phyloP scores from a whole-genome alignment of 1,140 invertebrate genomes.

The Pseudomyrmex concolor region DNA sequence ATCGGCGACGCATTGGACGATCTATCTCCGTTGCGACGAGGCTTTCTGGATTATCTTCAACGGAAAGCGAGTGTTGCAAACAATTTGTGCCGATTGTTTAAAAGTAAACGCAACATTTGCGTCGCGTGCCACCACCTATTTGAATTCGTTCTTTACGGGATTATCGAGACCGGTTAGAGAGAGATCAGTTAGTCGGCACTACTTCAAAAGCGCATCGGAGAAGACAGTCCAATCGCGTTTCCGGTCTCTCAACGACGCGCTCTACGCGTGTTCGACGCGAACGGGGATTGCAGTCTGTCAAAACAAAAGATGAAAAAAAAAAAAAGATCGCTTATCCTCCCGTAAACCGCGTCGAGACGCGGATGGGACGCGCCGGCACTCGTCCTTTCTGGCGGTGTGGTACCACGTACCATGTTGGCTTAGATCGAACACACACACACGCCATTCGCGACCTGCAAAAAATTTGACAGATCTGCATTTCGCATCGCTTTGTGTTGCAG shows the following conservation, averaged over 20 bases:
- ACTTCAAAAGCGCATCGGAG: background rate
- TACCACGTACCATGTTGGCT: constrained; percentile 83
- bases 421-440: constrained; percentile 72
- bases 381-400: constrained; percentile 79
- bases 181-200: background rate
- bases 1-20: constrained; percentile 57
- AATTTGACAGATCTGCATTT: constrained; percentile 71
- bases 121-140: background rate
- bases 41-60: background rate
- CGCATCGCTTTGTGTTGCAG: constrained; percentile 83
- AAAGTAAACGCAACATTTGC: no score
- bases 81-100: no score
- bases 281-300: background rate
- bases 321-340: background rate
- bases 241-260: constrained; percentile 54
- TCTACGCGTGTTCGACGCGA: constrained; percentile 54
- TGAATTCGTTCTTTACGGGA: background rate
- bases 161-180: background rate
- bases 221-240: constrained; percentile 14
- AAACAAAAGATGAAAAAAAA: no score
- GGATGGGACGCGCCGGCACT: constrained; percentile 72
- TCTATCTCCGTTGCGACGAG: background rate
- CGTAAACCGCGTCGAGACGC: constrained; percentile 32
- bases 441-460: constrained; percentile 56
- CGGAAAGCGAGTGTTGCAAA: background rate